Evolutionary conservation across 2,797 vertebrate genomes (phyloP), one percentile per base, ranked within the genome.

Genomic region (Eurystomus glaucurus): DNA sequence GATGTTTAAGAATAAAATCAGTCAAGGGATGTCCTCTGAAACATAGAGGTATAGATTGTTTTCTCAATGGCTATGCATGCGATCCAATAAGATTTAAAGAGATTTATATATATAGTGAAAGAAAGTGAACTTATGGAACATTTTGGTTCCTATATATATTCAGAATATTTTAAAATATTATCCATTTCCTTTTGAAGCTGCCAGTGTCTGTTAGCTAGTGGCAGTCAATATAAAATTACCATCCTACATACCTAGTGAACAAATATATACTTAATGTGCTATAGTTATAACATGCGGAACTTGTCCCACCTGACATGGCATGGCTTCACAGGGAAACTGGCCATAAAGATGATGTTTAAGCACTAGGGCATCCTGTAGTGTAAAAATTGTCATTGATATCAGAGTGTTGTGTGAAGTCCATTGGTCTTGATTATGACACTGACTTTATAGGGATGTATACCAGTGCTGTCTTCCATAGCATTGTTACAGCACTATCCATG

Each of bases 401-500:
- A 50, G 29, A 54, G 48, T 23, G 29, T 31, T 69, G 11, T 69
- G 31, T 60, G 74, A 89, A 29, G 29, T 43, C 48, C 26, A 1
- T 8, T 7, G 23, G 19, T 33, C 61, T 45, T 39, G 28, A 28
- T 57, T 48, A 12, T 3, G 2, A 48, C 29, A 14, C 17, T 76
- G 64, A 11, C 29, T 76, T n/a, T 31, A 4, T 14, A 41, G 2
- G 14, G 33, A 43, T 0, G 0, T 17, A 4, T 21, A 2, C 11
- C 14, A 18, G 9, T 58, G 25, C 18, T 69, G n/a, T 55, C 64
- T 78, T 91, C 45, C 37, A 2, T 3, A 15, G 39, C 25, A 43
- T 31, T 60, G 23, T 6, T 9, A 9, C 10, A 41, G 3, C 10
- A 4, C 31, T 35, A 0, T 16, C 0, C 22, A 0, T 58, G 43